Evolutionary conservation across 2,113 vertebrate species (phyloP).

Genomic region (Ageneiosus marmoratus): DNA sequence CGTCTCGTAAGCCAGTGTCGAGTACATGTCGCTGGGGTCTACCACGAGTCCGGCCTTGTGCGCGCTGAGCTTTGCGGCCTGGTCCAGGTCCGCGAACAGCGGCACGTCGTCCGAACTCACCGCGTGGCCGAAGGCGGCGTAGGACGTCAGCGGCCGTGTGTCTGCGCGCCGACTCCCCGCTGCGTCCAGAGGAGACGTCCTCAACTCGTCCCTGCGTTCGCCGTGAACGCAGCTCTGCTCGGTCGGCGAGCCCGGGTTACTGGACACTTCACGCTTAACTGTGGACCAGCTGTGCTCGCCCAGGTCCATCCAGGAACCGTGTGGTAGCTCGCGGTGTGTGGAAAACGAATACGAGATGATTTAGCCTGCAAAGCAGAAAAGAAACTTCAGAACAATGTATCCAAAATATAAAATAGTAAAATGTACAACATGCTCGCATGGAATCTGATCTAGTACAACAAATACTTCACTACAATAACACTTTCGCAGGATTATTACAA

Average conservation of each 20-base stretch:
- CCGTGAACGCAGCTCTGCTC: slow-evolving; percentile 75
- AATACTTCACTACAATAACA: neutral
- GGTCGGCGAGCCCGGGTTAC: slow-evolving; percentile 76
- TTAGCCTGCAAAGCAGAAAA: slow-evolving; percentile 60
- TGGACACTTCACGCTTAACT: slow-evolving; percentile 86
- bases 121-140: slow-evolving; percentile 80
- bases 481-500: neutral
- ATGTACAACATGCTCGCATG: neutral
- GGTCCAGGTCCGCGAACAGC: slow-evolving; percentile 93
- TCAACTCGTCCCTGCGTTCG: slow-evolving; percentile 70
- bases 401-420: neutral
- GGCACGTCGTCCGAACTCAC: slow-evolving; percentile 84
- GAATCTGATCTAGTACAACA: neutral
- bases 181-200: slow-evolving; percentile 74
- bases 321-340: slow-evolving; percentile 67
- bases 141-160: slow-evolving; percentile 78
- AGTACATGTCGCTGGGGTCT: slow-evolving; percentile 94
- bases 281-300: slow-evolving; percentile 91
- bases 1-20: slow-evolving; percentile 90
- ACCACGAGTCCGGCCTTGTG: slow-evolving; percentile 79
- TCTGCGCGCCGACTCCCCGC: slow-evolving; percentile 72
- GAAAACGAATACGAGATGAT: slow-evolving; percentile 63
- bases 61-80: slow-evolving; percentile 86
- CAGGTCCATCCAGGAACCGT: slow-evolving; percentile 94
- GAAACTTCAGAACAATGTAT: neutral